These are phyloP conservation scores for Lamprologus ornatipinnis DNA, from an alignment of 2,113 vertebrate genomes.

Conservation along the genomic window DNA sequence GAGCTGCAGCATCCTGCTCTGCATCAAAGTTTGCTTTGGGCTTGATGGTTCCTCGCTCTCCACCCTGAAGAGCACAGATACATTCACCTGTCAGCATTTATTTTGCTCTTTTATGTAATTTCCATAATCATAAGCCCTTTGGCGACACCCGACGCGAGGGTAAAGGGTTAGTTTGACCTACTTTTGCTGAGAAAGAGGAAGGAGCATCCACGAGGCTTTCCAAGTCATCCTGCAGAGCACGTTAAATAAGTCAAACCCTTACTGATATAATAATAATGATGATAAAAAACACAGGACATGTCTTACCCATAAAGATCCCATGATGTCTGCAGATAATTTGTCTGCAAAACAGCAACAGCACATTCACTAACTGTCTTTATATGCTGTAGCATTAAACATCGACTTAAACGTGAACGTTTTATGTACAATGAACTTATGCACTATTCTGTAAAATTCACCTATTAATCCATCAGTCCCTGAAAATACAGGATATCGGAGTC, in stretches of 20 bases:
- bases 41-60: slow-evolving; percentile 60
- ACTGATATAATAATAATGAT: not conserved
- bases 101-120: not conserved
- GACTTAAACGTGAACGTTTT: fast-evolving
- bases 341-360: not conserved
- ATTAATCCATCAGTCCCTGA: not conserved
- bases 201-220: not conserved
- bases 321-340: not conserved
- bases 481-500: not conserved
- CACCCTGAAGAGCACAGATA: slow-evolving; percentile 34
- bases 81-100: not conserved
- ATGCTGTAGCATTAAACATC: fast-evolving
- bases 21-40: slow-evolving; percentile 60
- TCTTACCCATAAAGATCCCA: slow-evolving; percentile 47
- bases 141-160: fast-evolving
- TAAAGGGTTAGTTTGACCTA: fast-evolving
- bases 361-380: not conserved
- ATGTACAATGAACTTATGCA: fast-evolving
- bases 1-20: slow-evolving; percentile 56
- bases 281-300: not conserved
- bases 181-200: not conserved
- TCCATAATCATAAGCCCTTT: not conserved
- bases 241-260: not conserved
- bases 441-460: not conserved
- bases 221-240: slow-evolving; percentile 37